phyloP scores from a whole-genome alignment of 2,888 invertebrate genomes.

The Caenorhabditis panamensis region DNA sequence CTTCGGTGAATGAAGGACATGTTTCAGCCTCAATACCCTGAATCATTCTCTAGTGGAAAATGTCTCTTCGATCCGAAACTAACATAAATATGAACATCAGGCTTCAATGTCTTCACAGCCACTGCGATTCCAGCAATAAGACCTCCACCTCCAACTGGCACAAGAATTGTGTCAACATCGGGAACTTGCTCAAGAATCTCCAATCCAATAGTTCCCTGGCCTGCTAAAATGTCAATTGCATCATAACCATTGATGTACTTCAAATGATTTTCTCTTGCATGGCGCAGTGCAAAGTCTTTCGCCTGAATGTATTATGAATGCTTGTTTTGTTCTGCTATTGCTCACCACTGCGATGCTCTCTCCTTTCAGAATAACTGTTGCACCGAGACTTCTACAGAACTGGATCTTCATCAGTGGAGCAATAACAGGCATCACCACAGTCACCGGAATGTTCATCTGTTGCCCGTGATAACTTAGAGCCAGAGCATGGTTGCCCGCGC shows the following conservation, averaged over 20 bases:
- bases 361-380: slow-evolving; percentile 88
- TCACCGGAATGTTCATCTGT: slow-evolving; percentile 86
- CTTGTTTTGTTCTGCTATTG: neutral
- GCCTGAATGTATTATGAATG: slow-evolving; percentile 82
- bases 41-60: neutral
- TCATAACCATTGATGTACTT: slow-evolving; percentile 95
- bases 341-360: slow-evolving; percentile 66
- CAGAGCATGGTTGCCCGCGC: slow-evolving; percentile 90
- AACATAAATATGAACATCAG: slow-evolving; percentile 90
- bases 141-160: slow-evolving; percentile 96
- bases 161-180: slow-evolving; percentile 90
- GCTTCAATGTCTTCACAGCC: slow-evolving; percentile 91
- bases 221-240: slow-evolving; percentile 94
- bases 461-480: slow-evolving; percentile 89
- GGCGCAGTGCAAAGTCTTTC: slow-evolving; percentile 87
- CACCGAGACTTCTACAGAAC: slow-evolving; percentile 90
- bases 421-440: slow-evolving; percentile 95
- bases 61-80: slow-evolving; percentile 81
- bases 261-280: slow-evolving; percentile 87
- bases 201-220: slow-evolving; percentile 94
- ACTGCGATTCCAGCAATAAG: slow-evolving; percentile 92
- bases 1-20: slow-evolving; percentile 90
- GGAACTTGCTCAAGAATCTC: slow-evolving; percentile 91
- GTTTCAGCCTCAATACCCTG: slow-evolving; percentile 92
- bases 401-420: slow-evolving; percentile 97